phyloP scores from a whole-genome alignment of 2,797 vertebrate genomes.

The Garrulus glandarius region DNA sequence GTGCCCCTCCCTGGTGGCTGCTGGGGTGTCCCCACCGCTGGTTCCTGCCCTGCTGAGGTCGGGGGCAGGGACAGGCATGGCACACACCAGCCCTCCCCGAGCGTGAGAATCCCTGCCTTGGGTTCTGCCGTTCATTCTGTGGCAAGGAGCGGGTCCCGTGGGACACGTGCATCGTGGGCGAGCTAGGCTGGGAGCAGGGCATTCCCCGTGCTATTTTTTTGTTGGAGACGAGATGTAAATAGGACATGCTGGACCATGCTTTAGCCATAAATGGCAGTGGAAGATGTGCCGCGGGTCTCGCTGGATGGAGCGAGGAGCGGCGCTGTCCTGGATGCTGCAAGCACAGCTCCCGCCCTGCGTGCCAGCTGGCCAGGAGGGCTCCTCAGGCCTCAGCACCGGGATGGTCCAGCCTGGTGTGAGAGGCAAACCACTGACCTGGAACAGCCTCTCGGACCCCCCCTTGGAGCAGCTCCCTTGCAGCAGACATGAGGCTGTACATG shows the following conservation, averaged over 20 bases:
- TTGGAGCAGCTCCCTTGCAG: not conserved
- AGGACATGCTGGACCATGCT: not conserved
- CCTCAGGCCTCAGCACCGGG: not conserved
- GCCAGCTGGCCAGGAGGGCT: not conserved
- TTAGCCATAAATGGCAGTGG: not conserved
- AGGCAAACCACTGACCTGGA: not conserved
- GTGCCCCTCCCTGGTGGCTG: not conserved
- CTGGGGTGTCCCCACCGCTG: not conserved
- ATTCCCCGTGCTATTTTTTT: accelerated
- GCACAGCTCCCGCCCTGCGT: not conserved
- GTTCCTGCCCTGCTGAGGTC: not conserved
- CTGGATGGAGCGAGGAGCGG: not conserved
- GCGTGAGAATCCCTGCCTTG: not conserved
- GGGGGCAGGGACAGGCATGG: not conserved
- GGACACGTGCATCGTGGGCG: accelerated
- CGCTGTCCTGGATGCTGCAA: not conserved
- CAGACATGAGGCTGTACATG: constrained; percentile 15
- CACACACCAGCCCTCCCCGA: accelerated
- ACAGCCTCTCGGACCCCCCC: not conserved
- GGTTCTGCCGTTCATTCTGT: accelerated
- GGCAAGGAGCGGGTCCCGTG: not conserved
- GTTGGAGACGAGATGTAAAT: not conserved
- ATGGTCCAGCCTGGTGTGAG: not conserved
- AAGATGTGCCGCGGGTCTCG: not conserved
- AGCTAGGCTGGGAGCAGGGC: not conserved